These are phyloP conservation scores for Xestoiulus laeticollis DNA, from an alignment of 2,888 invertebrate genomes.

Conservation along the genomic window DNA sequence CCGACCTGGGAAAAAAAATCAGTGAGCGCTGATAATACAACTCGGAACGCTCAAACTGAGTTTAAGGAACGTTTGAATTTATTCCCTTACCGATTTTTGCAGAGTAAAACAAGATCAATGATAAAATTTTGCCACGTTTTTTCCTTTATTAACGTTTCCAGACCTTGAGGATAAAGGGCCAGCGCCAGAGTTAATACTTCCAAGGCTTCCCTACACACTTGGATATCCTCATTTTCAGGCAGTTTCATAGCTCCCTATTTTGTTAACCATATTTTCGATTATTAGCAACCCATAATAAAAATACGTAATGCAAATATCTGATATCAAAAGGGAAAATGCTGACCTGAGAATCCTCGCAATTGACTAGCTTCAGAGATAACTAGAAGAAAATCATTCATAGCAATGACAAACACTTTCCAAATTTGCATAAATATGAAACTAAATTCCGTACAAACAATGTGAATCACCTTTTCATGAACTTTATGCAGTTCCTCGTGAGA, in stretches of 20 bases:
- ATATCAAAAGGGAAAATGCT: background rate
- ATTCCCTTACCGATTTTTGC: conserved; percentile 69
- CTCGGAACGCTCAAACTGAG: too few relatives aligned
- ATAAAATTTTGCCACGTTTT: conserved; percentile 88
- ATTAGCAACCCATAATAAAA: background rate
- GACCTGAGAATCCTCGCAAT: conserved; percentile 52
- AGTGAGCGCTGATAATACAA: background rate
- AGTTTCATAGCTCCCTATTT: conserved; percentile 46
- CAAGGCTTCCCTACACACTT: conserved; percentile 88
- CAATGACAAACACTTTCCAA: conserved; percentile 59
- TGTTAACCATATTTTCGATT: background rate
- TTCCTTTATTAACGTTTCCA: conserved; percentile 83
- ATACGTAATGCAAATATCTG: background rate
- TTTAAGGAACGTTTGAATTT: too few relatives aligned
- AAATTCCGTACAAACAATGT: conserved; percentile 44
- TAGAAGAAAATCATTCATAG: conserved; percentile 17
- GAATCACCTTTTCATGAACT: conserved; percentile 69
- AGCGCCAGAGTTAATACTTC: conserved; percentile 91
- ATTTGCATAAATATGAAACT: conserved; percentile 56
- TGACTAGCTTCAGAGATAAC: conserved; percentile 52
- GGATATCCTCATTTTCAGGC: conserved; percentile 63
- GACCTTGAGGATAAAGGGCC: conserved; percentile 85
- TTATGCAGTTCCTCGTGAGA: conserved; percentile 73
- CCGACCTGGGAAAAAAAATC: conserved; percentile 64
- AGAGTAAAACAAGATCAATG: conserved; percentile 85